Conservation (phyloP, 2,113 vertebrate genomes). For the Ia io region DNA sequence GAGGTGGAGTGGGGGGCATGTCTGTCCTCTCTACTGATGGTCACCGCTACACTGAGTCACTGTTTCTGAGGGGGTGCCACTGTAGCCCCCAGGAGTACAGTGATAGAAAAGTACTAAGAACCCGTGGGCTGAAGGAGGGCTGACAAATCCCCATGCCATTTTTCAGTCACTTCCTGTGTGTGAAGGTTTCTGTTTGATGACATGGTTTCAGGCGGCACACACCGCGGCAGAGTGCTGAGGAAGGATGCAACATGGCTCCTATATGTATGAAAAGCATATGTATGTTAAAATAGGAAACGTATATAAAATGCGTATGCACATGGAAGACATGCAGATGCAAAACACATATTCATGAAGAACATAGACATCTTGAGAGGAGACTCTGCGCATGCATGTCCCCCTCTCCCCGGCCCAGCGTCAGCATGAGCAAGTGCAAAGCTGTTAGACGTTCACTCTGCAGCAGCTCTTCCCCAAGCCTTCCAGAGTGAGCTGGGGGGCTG, state of each 20-base stretch:
- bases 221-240: accelerated
- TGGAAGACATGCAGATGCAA: background rate
- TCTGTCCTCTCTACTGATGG: background rate
- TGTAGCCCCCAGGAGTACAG: background rate
- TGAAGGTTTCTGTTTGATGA: background rate
- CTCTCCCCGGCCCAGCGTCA: background rate
- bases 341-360: background rate
- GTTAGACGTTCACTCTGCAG: accelerated
- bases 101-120: background rate
- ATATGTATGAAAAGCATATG: background rate
- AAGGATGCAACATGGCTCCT: background rate
- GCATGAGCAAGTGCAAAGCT: background rate
- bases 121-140: background rate
- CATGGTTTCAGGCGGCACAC: background rate
- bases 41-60: background rate
- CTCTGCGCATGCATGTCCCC: background rate
- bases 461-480: background rate
- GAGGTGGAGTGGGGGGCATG: accelerated
- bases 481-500: background rate
- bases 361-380: background rate
- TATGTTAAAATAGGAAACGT: background rate
- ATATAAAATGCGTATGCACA: background rate
- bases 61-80: background rate
- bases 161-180: background rate
- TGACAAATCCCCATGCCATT: background rate